Evolutionary conservation across 2,797 vertebrate genomes (phyloP), one percentile per base, ranked within the genome.

Genomic region (Pteronotus mesoamericanus): DNA sequence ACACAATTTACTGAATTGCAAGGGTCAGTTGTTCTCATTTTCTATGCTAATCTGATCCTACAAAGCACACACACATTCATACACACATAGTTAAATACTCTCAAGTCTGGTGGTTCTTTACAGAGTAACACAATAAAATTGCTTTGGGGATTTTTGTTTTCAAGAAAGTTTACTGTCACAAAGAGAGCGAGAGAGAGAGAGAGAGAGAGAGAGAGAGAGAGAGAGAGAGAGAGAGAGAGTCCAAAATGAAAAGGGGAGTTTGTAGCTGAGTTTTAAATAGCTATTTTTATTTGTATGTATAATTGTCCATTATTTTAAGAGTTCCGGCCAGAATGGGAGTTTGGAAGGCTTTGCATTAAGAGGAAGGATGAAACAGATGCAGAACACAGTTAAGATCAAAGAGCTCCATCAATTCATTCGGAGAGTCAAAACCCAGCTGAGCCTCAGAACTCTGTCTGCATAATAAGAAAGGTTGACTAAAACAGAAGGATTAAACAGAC

Each of bases 401-500:
- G 98, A 98, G 96, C 74, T 97, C 97, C 97, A 98, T 98, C 98
- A 98, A 98, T 98, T 98, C 98, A 98, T 98, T 98, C 96, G 84
- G 96, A 98, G 98, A 98, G 98, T 98, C 98, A 98, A 98, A 98
- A 98, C 98, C 98, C 98, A 98, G 98, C 98, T 98, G 98, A 98
- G 98, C 98, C 97, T 97, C 92, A 87, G 97, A 98, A 97, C 97
- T 89, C 98, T 93, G 98, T 97, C 98, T 97, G 98, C 98, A 98
- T 99, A 99, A 98, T 98, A 98, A 99, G 98, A 98, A 98, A 98
- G 98, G 98, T 97, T 98, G 98, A 98, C 98, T 98, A 98, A 98
- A 99, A 98, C 98, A 98, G 98, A 98, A 98, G 98, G 98, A 99
- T 99, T 99, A 99, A 98, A 98, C 98, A 98, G 98, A 99, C 98